Conservation (phyloP, 2,888 invertebrate species). For the Leptinotarsa haldemani region DNA sequence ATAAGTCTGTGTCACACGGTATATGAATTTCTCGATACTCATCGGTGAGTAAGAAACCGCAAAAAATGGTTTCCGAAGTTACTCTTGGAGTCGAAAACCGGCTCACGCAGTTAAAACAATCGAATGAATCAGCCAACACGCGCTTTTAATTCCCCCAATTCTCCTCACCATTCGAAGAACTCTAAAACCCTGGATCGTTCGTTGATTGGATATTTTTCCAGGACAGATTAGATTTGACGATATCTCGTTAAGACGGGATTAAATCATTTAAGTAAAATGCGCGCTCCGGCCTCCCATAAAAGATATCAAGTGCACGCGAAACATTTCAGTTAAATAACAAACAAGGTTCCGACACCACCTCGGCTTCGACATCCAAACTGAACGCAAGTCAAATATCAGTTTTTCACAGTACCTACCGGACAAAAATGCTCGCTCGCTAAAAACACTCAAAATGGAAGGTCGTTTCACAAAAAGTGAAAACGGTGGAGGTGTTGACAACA, state of each 20-base stretch:
- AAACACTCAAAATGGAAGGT: constrained; percentile 50
- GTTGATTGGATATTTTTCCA: background rate
- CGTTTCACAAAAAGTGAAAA: constrained; percentile 45
- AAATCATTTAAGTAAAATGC: constrained; percentile 31
- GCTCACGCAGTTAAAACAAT: background rate
- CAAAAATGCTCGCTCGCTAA: constrained; percentile 22
- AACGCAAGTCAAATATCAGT: background rate
- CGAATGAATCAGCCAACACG: background rate
- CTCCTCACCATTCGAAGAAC: background rate
- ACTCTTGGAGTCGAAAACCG: background rate
- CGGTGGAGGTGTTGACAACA: constrained; percentile 55
- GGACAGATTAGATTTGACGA: constrained; percentile 28
- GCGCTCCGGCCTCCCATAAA: constrained; percentile 25
- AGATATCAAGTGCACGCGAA: constrained; percentile 22
- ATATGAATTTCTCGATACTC: too few species aligned
- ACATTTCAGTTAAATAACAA: constrained; percentile 27
- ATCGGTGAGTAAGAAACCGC: background rate
- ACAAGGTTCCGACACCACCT: constrained; percentile 11
- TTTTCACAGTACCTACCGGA: background rate
- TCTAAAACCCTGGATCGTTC: background rate
- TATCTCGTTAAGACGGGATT: constrained; percentile 38
- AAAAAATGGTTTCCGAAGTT: background rate
- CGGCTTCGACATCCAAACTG: background rate
- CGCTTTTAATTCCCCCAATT: background rate
- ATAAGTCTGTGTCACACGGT: too few species aligned